These are phyloP conservation scores for Cephus cinctus DNA, from an alignment of 1,140 invertebrate species.

Conservation along the genomic window DNA sequence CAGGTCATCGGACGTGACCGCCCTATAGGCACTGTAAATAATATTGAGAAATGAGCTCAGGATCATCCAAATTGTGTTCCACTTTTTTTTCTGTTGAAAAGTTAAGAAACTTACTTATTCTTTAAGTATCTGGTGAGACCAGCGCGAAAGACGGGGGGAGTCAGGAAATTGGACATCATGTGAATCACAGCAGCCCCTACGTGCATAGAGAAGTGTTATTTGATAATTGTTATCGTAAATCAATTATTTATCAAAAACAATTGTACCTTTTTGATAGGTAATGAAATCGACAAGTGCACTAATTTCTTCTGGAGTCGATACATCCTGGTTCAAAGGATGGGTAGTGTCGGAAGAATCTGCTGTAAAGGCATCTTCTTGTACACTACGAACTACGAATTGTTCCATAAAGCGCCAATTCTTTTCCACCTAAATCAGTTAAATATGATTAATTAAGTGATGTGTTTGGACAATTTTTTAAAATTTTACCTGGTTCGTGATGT, in stretches of 20 bases:
- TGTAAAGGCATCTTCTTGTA: slow-evolving; percentile 65
- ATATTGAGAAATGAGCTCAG: background rate
- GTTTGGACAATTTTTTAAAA: background rate
- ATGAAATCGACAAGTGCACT: slow-evolving; percentile 77
- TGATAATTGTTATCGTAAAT: slow-evolving; percentile 21
- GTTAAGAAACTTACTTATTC: background rate
- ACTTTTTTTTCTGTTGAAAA: background rate
- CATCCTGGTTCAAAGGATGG: slow-evolving; percentile 75
- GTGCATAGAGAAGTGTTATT: background rate
- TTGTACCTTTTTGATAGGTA: slow-evolving; percentile 69
- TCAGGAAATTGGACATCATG: slow-evolving; percentile 58
- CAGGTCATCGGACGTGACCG: slow-evolving; percentile 61
- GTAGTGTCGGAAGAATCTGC: slow-evolving; percentile 65
- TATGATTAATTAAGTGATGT: slow-evolving; percentile 1
- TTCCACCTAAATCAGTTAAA: slow-evolving; percentile 46
- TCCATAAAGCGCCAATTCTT: slow-evolving; percentile 77
- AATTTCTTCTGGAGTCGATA: slow-evolving; percentile 72
- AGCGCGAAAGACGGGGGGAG: slow-evolving; percentile 46
- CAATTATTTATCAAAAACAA: too few relatives aligned
- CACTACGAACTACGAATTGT: slow-evolving; percentile 69
- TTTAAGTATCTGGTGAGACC: slow-evolving; percentile 50
- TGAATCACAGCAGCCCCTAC: slow-evolving; percentile 60
- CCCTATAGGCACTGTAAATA: slow-evolving; percentile 37
- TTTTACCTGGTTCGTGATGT: slow-evolving; percentile 55
- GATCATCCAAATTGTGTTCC: background rate